Base-by-base conservation (phyloP, 2,888 invertebrate genomes). In the Drosophila atroscutellata region DNA sequence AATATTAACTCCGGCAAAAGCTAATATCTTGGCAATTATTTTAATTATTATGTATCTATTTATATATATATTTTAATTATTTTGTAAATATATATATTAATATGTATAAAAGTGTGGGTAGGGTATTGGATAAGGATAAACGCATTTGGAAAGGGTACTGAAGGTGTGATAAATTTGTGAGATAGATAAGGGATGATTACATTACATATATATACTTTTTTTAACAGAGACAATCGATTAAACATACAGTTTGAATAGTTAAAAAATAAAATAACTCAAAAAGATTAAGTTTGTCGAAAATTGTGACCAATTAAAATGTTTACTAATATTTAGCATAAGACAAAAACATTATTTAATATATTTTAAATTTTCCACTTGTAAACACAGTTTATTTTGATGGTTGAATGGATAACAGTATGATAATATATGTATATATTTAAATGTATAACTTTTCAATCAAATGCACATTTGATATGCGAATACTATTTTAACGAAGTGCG, bases 1-100 rank as follows among this genome's bases (percentile, higher is more conserved):
- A 64, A 74, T 75, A 67, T 72, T 63, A 77, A 67, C 61, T 57
- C 30, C 51, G 62, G 47, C 59, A 66, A 70, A 75, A 73, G 61
- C 37, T 24, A 56, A 68, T 65, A 34, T 30, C 61, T 28, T 3
- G 24, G 37, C 58, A 66, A 79, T 77, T 64, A 71, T 70, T 54
- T 36, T 4, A 8, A 45, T 55, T 69, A 77, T 73, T 77, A 54
- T 51, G 36, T 13, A 39, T 57, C n/a, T 36, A 36, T 32, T 11
- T 32, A 32, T 32, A 32, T 1, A 32, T 3, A 11, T 61, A 67
- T 70, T 51, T 36, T 4, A 9, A 45, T 55, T 69, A 75, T 72
- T 36, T 54, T 63, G 60, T 60, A 47, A 50, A 30, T 50, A 30
- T 28, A 30, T 54, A 42, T 11, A 6, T 15, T 4, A 26, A 26